These are phyloP conservation scores for Urocitellus parryii DNA, from an alignment of 2,113 vertebrate genomes.

Conservation along the genomic window DNA sequence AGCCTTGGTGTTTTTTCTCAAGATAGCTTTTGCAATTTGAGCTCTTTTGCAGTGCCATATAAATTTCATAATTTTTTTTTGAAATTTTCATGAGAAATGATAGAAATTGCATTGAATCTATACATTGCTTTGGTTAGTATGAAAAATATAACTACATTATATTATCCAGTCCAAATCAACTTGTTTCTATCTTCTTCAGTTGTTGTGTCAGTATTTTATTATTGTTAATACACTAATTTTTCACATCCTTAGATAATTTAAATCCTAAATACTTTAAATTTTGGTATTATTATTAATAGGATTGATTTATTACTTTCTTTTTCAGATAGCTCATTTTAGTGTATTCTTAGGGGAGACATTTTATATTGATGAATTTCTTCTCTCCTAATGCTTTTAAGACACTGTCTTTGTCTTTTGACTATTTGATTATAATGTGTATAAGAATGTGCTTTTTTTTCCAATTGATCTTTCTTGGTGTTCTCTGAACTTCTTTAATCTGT, in stretches of 20 bases:
- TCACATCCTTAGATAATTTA: background rate
- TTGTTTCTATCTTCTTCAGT: background rate
- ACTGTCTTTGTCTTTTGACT: too few species aligned
- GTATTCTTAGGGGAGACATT: background rate
- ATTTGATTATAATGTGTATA: background rate
- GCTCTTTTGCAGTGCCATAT: too few species aligned
- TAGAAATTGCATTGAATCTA: background rate
- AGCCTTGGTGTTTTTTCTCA: too few species aligned
- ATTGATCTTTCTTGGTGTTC: background rate
- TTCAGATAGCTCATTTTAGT: background rate
- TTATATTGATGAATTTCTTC: background rate
- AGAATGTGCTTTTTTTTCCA: too few species aligned
- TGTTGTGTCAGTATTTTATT: background rate
- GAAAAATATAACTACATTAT: background rate
- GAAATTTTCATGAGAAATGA: background rate
- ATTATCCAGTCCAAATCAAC: background rate
- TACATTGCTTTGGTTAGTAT: background rate
- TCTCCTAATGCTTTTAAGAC: background rate
- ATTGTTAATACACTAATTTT: background rate
- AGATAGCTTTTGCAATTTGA: too few species aligned
- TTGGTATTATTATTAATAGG: background rate
- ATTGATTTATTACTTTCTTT: background rate
- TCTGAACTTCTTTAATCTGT: background rate
- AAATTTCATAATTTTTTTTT: too few species aligned
- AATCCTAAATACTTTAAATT: background rate